Evolutionary conservation across 2,888 invertebrate genomes (phyloP).

Genomic region (Caenorhabditis sinica): DNA sequence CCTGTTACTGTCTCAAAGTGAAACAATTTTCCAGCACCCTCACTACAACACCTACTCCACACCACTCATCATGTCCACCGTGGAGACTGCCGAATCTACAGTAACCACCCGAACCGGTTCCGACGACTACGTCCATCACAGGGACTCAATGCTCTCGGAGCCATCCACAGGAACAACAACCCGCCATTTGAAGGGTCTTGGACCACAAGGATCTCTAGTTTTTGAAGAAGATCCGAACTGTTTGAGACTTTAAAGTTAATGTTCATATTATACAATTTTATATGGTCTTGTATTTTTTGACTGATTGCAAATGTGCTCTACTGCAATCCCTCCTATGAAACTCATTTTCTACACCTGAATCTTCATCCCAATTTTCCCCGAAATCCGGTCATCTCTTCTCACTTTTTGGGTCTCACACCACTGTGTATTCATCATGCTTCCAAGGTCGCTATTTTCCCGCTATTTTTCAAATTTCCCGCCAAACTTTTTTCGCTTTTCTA

Average conservation of each 20-base stretch:
- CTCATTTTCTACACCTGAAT: slow-evolving; percentile 41
- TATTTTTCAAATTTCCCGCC: not conserved
- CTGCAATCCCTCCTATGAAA: not conserved
- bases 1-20: not conserved
- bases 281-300: not conserved
- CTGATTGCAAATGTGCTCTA: too few species aligned
- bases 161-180: slow-evolving; percentile 61
- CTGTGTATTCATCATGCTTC: slow-evolving; percentile 16
- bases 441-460: slow-evolving; percentile 42
- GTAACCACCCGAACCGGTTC: slow-evolving; percentile 74
- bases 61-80: slow-evolving; percentile 71
- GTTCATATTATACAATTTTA: not conserved
- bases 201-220: slow-evolving; percentile 71
- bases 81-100: slow-evolving; percentile 76
- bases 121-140: slow-evolving; percentile 61
- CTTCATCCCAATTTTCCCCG: slow-evolving; percentile 4
- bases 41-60: slow-evolving; percentile 73
- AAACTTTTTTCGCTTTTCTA: not conserved
- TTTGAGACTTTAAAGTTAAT: slow-evolving; percentile 34
- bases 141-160: slow-evolving; percentile 66
- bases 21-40: slow-evolving; percentile 46
- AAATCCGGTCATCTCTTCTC: slow-evolving; percentile 44
- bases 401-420: slow-evolving; percentile 55
- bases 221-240: slow-evolving; percentile 68
- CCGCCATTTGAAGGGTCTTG: slow-evolving; percentile 72